Evolutionary conservation across 2,113 vertebrate genomes (phyloP).

Genomic region (Oncorhynchus clarkii): DNA sequence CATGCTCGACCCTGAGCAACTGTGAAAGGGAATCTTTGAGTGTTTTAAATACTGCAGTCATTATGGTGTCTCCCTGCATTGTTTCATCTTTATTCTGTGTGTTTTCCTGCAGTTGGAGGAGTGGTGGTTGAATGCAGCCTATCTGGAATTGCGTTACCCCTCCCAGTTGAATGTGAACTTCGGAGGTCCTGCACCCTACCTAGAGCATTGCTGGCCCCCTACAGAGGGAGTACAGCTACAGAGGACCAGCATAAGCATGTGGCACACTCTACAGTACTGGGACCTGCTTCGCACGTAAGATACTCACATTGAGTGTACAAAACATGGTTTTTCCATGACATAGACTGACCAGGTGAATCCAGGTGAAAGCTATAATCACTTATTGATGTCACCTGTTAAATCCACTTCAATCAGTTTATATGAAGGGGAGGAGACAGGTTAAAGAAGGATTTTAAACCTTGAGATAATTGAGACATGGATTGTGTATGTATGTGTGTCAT

Average conservation of each 20-base stretch:
- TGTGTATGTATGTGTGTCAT: too few relatives aligned
- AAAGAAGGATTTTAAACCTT: too few relatives aligned
- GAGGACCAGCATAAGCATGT: constrained; percentile 79
- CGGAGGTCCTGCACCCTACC: constrained; percentile 77
- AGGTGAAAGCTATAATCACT: too few relatives aligned
- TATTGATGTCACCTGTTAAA: too few relatives aligned
- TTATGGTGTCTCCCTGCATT: constrained; percentile 38
- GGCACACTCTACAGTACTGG: constrained; percentile 89
- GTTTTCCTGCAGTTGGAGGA: constrained; percentile 83
- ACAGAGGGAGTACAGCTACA: constrained; percentile 83
- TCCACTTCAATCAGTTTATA: too few relatives aligned
- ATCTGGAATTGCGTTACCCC: constrained; percentile 86
- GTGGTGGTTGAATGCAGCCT: constrained; percentile 91
- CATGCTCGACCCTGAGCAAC: too few relatives aligned
- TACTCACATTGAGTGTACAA: background rate
- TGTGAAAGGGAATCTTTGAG: background rate
- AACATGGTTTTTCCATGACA: too few relatives aligned
- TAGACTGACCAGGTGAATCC: too few relatives aligned
- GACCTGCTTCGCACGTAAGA: constrained; percentile 84
- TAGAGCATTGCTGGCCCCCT: constrained; percentile 90
- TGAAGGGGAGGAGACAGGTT: too few relatives aligned
- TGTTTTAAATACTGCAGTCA: too few relatives aligned
- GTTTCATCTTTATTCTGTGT: background rate
- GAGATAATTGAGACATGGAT: too few relatives aligned
- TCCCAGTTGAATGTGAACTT: constrained; percentile 91